Evolutionary conservation across 2,888 invertebrate species (phyloP).

Genomic region (Antheraea yamamai): DNA sequence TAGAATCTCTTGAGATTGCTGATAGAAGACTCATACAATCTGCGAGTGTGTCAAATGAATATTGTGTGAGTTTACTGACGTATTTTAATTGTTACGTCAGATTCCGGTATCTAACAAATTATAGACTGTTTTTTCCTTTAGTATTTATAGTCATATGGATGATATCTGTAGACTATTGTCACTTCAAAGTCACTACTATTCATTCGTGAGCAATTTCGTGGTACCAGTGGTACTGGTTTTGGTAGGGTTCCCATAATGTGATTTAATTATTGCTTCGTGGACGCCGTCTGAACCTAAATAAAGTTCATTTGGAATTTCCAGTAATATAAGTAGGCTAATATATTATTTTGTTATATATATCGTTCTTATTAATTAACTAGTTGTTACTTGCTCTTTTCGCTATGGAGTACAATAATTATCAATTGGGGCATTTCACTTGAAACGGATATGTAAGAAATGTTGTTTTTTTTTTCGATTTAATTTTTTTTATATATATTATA

Average conservation of each 20-base stretch:
- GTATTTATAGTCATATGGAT: background rate
- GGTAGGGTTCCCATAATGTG: conserved; percentile 37
- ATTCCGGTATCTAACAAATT: too few species aligned
- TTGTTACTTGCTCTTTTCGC: background rate
- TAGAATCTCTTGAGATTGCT: too few species aligned
- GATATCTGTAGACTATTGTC: background rate
- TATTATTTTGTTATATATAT: background rate
- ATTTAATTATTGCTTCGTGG: conserved; percentile 5
- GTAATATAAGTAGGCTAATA: background rate
- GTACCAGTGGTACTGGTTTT: conserved; percentile 32
- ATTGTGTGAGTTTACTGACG: too few species aligned
- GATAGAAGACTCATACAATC: too few species aligned
- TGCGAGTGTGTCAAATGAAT: too few species aligned
- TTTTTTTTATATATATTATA: too few species aligned
- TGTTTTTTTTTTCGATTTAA: too few species aligned
- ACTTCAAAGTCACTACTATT: background rate
- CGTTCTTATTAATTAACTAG: background rate
- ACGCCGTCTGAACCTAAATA: conserved; percentile 4
- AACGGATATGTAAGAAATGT: too few species aligned
- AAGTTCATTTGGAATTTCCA: background rate
- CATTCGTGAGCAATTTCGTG: background rate
- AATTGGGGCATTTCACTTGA: too few species aligned
- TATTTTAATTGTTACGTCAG: too few species aligned
- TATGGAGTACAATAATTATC: too few species aligned
- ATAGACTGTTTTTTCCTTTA: background rate